A percentile compares a stretch with the other conserved stretches of the same genome.
phyloP scores from a whole-genome alignment of 2,797 vertebrate species.

The Poecilia velifera region DNA sequence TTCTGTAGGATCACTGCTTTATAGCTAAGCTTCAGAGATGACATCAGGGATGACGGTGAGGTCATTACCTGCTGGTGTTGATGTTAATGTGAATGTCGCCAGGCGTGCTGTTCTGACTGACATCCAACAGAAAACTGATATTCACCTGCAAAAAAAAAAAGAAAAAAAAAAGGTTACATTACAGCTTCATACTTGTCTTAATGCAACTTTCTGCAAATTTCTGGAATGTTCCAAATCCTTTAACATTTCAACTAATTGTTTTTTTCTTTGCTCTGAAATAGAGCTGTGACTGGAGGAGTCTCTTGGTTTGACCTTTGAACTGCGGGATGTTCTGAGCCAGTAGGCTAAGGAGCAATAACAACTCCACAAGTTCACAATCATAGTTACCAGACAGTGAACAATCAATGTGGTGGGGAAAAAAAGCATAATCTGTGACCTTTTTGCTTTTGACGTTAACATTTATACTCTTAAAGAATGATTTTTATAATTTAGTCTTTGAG shows the following conservation, averaged over 20 bases:
- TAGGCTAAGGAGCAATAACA: not conserved
- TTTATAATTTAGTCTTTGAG: not conserved
- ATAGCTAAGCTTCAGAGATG: not conserved
- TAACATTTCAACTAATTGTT: not conserved
- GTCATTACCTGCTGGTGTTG: slow-evolving; percentile 85
- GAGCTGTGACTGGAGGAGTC: slow-evolving; percentile 10
- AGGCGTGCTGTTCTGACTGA: slow-evolving; percentile 86
- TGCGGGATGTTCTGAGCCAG: not conserved
- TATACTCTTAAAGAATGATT: not conserved
- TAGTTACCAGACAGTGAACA: not conserved
- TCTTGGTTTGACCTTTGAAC: not conserved
- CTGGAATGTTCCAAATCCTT: not conserved
- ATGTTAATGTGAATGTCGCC: slow-evolving; percentile 85
- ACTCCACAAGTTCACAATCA: not conserved
- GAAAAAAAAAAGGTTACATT: not conserved
- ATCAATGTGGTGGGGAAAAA: slow-evolving; percentile 1
- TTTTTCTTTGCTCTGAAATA: slow-evolving; percentile 22
- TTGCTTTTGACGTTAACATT: not conserved
- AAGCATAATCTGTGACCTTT: not conserved
- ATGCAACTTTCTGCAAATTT: not conserved
- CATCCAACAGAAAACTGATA: slow-evolving; percentile 90
- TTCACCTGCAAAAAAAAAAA: slow-evolving; percentile 80
- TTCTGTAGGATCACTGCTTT: not conserved
- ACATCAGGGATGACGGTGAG: too few species aligned
- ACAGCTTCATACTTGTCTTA: not conserved